These are phyloP conservation scores for Hypotaenidia okinawae DNA, from an alignment of 2,797 vertebrate genomes.

Conservation along the genomic window DNA sequence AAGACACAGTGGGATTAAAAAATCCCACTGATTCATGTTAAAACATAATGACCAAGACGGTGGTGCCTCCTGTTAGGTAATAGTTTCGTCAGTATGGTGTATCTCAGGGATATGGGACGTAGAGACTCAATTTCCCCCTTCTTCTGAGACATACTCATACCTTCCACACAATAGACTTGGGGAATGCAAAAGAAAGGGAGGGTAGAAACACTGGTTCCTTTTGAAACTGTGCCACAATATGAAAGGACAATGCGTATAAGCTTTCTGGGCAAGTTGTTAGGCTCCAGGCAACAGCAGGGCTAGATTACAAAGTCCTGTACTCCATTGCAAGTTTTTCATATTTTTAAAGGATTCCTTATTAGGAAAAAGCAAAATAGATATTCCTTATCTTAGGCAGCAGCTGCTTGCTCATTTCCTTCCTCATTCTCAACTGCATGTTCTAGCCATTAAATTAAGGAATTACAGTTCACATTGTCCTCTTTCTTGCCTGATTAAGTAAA, in stretches of 20 bases:
- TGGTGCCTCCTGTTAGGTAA: neutral
- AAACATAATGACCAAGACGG: neutral
- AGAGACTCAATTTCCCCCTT: neutral
- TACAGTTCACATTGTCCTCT: neutral
- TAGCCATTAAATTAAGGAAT: neutral
- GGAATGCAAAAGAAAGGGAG: neutral
- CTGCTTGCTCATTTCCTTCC: neutral
- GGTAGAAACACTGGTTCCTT: neutral
- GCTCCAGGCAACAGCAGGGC: neutral
- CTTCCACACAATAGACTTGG: neutral
- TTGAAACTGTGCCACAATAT: neutral
- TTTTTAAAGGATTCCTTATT: neutral
- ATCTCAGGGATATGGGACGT: neutral
- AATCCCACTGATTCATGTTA: neutral
- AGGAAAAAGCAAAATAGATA: neutral
- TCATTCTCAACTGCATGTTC: neutral
- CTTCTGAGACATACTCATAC: neutral
- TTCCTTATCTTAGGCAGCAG: neutral
- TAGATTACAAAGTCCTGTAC: neutral
- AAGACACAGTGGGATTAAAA: neutral
- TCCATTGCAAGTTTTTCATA: neutral
- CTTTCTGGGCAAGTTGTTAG: neutral
- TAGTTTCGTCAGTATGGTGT: neutral
- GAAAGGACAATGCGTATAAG: neutral
- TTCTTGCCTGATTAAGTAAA: neutral